Evolutionary conservation across 2,888 invertebrate species (phyloP).

Genomic region (Drosophila phalerata): DNA sequence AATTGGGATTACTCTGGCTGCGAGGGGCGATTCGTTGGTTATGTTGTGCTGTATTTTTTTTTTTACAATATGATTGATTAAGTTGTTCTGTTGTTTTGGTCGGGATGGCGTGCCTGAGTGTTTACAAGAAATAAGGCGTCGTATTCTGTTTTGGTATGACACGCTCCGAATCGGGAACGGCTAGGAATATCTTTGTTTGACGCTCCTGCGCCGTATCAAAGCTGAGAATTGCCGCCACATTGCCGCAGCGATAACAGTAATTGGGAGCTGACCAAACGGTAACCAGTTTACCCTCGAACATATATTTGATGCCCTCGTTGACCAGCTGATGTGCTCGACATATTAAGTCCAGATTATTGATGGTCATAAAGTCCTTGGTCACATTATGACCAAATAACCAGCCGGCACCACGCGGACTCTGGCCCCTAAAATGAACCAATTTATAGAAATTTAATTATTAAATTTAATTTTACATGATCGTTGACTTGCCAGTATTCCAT

Average conservation of each 20-base stretch:
- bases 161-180: slow-evolving; percentile 97
- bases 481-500: slow-evolving; percentile 92
- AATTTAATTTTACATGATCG: background rate
- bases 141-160: slow-evolving; percentile 96
- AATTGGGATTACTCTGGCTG: slow-evolving; percentile 15
- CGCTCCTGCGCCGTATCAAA: slow-evolving; percentile 92
- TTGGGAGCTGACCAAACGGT: slow-evolving; percentile 99
- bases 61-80: slow-evolving; percentile 1
- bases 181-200: slow-evolving; percentile 95
- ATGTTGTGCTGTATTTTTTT: background rate
- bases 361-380: slow-evolving; percentile 96
- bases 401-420: slow-evolving; percentile 98
- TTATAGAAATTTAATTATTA: background rate
- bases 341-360: slow-evolving; percentile 96
- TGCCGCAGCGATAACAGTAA: slow-evolving; percentile 99
- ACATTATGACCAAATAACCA: slow-evolving; percentile 98
- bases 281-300: slow-evolving; percentile 98
- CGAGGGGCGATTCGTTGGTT: slow-evolving; percentile 6
- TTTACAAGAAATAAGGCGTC: slow-evolving; percentile 98
- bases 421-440: slow-evolving; percentile 87
- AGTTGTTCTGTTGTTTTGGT: background rate
- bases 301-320: slow-evolving; percentile 99
- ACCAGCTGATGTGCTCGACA: slow-evolving; percentile 99
- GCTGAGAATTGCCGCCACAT: slow-evolving; percentile 98
- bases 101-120: background rate